These are phyloP conservation scores for Canis aureus DNA, from an alignment of 2,113 vertebrate species.

Conservation along the genomic window DNA sequence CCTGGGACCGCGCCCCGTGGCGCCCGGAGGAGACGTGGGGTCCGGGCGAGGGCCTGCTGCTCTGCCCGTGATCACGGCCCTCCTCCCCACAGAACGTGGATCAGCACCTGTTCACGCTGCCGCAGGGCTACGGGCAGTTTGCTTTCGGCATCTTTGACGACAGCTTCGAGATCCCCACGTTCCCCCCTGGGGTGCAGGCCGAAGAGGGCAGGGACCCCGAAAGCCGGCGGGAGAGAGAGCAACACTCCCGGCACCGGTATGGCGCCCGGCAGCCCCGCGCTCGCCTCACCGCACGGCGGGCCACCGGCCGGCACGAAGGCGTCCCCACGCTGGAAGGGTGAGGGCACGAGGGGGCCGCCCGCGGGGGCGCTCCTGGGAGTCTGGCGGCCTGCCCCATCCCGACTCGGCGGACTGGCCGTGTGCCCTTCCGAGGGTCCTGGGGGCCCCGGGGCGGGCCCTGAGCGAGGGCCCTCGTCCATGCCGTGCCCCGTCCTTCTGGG, in stretches of 20 bases:
- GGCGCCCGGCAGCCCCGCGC: slow-evolving; percentile 93
- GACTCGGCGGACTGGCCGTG: not conserved
- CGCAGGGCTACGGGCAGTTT: slow-evolving; percentile 94
- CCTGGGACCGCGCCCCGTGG: not conserved
- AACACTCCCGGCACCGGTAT: slow-evolving; percentile 94
- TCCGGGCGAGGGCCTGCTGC: not conserved
- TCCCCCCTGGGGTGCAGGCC: slow-evolving; percentile 87
- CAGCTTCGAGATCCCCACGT: slow-evolving; percentile 91
- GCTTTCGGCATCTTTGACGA: slow-evolving; percentile 96
- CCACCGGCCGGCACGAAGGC: slow-evolving; percentile 93
- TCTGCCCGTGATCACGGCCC: not conserved
- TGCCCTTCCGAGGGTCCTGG: not conserved
- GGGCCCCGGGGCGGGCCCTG: too few relatives aligned
- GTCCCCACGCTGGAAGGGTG: slow-evolving; percentile 97
- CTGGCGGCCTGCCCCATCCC: not conserved
- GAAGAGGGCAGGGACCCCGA: slow-evolving; percentile 94
- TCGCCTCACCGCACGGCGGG: slow-evolving; percentile 92
- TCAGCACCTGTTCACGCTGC: slow-evolving; percentile 94
- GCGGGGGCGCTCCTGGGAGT: not conserved
- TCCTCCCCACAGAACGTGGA: slow-evolving; percentile 89
- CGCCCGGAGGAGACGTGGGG: not conserved
- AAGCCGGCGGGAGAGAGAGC: slow-evolving; percentile 93
- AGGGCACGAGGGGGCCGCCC: slow-evolving; percentile 47
- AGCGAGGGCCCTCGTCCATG: too few relatives aligned
- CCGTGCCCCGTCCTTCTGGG: not conserved